Evolutionary conservation across 2,888 invertebrate species (phyloP).

Genomic region (Meiosimyza platycephala): DNA sequence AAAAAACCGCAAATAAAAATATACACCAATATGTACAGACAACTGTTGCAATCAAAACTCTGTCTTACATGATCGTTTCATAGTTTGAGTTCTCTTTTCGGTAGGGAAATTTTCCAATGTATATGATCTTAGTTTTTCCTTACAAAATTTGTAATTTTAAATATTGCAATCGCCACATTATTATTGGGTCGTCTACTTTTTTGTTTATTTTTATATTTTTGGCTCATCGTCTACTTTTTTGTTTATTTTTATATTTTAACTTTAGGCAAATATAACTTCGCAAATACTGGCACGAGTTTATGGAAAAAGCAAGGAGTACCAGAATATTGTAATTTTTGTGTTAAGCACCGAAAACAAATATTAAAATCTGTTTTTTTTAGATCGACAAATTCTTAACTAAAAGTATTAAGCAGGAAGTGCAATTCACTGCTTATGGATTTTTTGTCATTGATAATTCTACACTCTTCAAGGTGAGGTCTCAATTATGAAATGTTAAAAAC

Average conservation of each 20-base stretch:
- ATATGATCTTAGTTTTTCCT: too few species aligned
- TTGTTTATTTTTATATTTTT: not conserved
- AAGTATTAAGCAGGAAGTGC: conserved; percentile 64
- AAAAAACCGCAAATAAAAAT: too few species aligned
- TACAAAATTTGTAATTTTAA: too few species aligned
- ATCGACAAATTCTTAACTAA: conserved; percentile 66
- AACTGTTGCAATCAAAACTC: too few species aligned
- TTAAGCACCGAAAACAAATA: conserved; percentile 9
- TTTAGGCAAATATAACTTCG: conserved; percentile 62
- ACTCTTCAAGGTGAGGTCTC: conserved; percentile 59
- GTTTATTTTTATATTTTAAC: conserved; percentile 23
- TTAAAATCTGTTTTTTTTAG: conserved; percentile 44
- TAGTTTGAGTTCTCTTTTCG: too few species aligned
- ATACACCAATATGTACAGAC: too few species aligned
- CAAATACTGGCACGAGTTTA: conserved; percentile 63
- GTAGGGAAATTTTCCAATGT: too few species aligned
- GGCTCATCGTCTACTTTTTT: not conserved
- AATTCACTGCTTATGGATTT: conserved; percentile 66
- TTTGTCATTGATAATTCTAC: conserved; percentile 65
- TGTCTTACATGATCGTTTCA: too few species aligned
- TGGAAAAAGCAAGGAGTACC: conserved; percentile 59
- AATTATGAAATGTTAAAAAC: not conserved
- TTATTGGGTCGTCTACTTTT: not conserved
- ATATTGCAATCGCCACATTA: too few species aligned
- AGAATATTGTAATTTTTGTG: conserved; percentile 58